phyloP scores from a whole-genome alignment of 2,888 invertebrate species.

The Melieria crassipennis region DNA sequence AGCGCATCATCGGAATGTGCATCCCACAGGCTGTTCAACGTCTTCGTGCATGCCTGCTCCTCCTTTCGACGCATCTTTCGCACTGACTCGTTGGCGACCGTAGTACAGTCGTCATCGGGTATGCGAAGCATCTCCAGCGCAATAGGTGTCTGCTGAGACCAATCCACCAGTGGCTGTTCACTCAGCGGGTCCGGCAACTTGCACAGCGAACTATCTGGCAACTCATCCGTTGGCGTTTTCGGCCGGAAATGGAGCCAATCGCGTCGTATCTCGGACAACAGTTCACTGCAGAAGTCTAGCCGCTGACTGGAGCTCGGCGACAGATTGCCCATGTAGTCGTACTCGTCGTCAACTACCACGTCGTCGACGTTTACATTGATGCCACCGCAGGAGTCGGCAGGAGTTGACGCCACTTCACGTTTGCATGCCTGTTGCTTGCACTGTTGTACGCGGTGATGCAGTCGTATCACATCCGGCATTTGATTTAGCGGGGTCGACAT shows the following conservation, averaged over 20 bases:
- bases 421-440: not conserved
- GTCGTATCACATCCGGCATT: constrained; percentile 56
- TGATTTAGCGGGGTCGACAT: constrained; percentile 48
- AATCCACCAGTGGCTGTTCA: constrained; percentile 52
- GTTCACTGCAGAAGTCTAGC: constrained; percentile 59
- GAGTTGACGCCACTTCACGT: not conserved
- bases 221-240: constrained; percentile 60
- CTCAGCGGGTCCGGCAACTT: constrained; percentile 39
- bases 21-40: constrained; percentile 40
- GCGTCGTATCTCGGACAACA: constrained; percentile 61
- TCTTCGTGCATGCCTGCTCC: constrained; percentile 10
- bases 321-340: constrained; percentile 50
- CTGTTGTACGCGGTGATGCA: constrained; percentile 36
- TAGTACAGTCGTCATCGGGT: constrained; percentile 28
- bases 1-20: constrained; percentile 46
- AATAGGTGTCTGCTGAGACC: constrained; percentile 62
- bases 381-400: constrained; percentile 11
- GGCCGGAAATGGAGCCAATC: constrained; percentile 66
- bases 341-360: constrained; percentile 43
- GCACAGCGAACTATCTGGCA: constrained; percentile 46
- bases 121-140: constrained; percentile 60
- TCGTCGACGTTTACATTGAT: constrained; percentile 42
- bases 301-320: constrained; percentile 60
- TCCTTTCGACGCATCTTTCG: constrained; percentile 25
- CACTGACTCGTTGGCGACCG: constrained; percentile 17